Evolutionary conservation across 2,113 vertebrate species (phyloP).

Genomic region (Lophochroa leadbeateri): DNA sequence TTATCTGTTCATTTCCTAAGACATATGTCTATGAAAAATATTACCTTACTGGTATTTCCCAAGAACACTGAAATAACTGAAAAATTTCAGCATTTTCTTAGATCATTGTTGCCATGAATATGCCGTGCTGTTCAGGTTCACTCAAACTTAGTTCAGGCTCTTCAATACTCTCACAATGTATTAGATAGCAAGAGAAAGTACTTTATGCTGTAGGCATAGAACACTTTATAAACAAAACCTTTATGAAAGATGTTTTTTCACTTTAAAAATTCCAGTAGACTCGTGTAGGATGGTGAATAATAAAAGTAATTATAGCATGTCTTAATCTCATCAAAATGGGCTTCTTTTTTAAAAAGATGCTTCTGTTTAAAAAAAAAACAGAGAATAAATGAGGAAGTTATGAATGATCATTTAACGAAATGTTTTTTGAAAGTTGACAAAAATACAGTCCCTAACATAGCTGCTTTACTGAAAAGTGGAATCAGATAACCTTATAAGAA

Average conservation of each 20-base stretch:
- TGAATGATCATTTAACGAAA: not conserved
- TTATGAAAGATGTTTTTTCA: not conserved
- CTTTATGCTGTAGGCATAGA: not conserved
- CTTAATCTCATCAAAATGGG: not conserved
- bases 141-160: not conserved
- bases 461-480: not conserved
- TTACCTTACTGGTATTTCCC: not conserved
- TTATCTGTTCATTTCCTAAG: not conserved
- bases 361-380: not conserved
- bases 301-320: not conserved
- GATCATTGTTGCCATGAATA: not conserved
- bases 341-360: not conserved
- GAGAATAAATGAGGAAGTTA: not conserved
- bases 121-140: not conserved
- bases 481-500: not conserved
- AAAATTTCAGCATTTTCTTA: not conserved
- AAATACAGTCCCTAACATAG: not conserved
- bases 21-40: not conserved
- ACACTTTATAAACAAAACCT: not conserved
- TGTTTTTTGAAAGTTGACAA: not conserved
- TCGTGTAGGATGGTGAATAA: not conserved
- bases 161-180: not conserved
- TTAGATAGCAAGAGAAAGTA: not conserved
- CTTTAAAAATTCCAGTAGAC: not conserved
- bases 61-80: not conserved